Conservation (phyloP, 1,140 invertebrate species). For the Geopemphigus sp. region DNA sequence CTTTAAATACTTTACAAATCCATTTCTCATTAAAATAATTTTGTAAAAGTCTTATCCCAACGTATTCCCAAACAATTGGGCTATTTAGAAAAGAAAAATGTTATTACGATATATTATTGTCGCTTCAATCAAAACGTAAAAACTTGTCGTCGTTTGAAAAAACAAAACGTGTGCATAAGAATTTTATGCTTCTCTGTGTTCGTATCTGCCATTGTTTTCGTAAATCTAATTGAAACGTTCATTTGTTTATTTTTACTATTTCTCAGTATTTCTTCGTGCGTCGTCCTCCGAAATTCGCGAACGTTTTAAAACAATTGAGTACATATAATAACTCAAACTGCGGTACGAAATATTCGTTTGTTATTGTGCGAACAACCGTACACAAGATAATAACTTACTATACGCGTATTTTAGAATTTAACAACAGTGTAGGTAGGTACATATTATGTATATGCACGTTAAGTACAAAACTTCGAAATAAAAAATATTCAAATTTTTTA, state of each 20-base stretch:
- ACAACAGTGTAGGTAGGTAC: not conserved
- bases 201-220: not conserved
- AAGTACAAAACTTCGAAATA: slow-evolving; percentile 2
- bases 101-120: not conserved
- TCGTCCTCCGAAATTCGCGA: not conserved
- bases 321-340: not conserved
- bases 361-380: not conserved
- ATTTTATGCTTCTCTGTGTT: not conserved
- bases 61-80: no score
- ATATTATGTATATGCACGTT: not conserved
- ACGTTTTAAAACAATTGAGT: slow-evolving; percentile 22
- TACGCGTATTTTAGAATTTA: slow-evolving; percentile 9
- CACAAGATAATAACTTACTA: not conserved
- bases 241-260: not conserved
- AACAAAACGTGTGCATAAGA: not conserved
- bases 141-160: not conserved
- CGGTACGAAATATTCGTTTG: not conserved
- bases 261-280: not conserved
- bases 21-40: not conserved
- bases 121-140: not conserved
- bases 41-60: not conserved
- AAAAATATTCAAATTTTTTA: not conserved
- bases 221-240: not conserved
- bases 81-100: no score
- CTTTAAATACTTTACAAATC: slow-evolving; percentile 9